These are phyloP conservation scores for Drosophila buzzatii DNA, from an alignment of 2,888 invertebrate species.

Conservation along the genomic window DNA sequence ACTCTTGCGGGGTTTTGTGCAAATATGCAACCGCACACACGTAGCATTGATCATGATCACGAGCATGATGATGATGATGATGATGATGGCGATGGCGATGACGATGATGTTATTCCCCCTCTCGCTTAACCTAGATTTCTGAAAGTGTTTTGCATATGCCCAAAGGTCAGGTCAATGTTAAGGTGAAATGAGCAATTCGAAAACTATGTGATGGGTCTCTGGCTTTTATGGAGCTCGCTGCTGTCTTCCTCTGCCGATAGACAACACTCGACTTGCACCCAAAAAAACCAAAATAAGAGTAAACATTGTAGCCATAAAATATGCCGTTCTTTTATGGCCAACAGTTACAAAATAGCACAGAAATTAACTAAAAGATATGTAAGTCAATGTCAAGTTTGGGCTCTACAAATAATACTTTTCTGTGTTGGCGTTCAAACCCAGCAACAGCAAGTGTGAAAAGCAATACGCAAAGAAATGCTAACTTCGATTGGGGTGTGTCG, in stretches of 20 bases:
- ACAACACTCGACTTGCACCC: background rate
- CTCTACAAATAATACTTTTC: constrained; percentile 41
- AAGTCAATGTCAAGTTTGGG: constrained; percentile 69
- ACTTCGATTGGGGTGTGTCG: constrained; percentile 52
- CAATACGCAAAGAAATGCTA: constrained; percentile 53
- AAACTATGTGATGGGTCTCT: constrained; percentile 16
- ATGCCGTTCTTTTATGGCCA: constrained; percentile 37
- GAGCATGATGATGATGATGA: constrained; percentile 9
- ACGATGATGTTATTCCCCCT: constrained; percentile 30
- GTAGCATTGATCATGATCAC: constrained; percentile 46
- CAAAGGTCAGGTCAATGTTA: constrained; percentile 67
- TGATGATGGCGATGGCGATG: constrained; percentile 9
- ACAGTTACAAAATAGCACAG: constrained; percentile 25
- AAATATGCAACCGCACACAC: constrained; percentile 68
- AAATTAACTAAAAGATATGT: constrained; percentile 42
- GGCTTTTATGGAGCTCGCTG: constrained; percentile 6
- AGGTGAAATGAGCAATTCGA: constrained; percentile 55
- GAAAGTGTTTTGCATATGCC: constrained; percentile 38
- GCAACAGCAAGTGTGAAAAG: constrained; percentile 57
- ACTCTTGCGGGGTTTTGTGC: constrained; percentile 30
- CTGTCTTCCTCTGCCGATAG: constrained; percentile 1
- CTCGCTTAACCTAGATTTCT: constrained; percentile 55
- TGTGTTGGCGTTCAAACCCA: constrained; percentile 41
- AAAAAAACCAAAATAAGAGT: background rate
- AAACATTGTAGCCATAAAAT: constrained; percentile 25